A percentile compares a stretch with the other conserved stretches of the same genome.
Conservation (phyloP, 2,113 vertebrate species). For the Notarius quadriscutis region DNA sequence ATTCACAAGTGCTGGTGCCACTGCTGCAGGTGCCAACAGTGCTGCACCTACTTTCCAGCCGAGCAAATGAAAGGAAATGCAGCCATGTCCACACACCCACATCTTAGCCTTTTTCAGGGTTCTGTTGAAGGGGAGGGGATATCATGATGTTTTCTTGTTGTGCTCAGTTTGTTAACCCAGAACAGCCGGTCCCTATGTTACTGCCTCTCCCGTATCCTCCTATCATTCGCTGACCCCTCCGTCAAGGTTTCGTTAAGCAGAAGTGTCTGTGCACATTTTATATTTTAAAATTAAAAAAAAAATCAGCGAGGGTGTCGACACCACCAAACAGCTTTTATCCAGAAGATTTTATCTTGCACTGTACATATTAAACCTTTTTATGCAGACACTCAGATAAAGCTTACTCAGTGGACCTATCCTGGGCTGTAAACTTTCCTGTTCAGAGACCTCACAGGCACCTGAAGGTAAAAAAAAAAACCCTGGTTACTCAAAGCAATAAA, state of each 20-base stretch:
- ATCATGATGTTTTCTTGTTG: neutral
- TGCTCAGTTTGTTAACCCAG: slow-evolving; percentile 14
- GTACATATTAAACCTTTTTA: slow-evolving; percentile 68
- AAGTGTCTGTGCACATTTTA: slow-evolving; percentile 26
- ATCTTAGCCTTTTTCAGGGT: slow-evolving; percentile 25
- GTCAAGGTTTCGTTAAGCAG: slow-evolving; percentile 55
- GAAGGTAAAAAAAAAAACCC: slow-evolving; percentile 60
- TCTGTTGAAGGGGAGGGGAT: slow-evolving; percentile 17
- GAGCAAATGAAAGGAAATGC: slow-evolving; percentile 75
- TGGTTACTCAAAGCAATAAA: slow-evolving; percentile 78
- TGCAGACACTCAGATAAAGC: slow-evolving; percentile 61
- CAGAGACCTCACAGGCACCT: slow-evolving; percentile 69
- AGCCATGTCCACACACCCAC: slow-evolving; percentile 20
- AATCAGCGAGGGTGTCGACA: slow-evolving; percentile 60
- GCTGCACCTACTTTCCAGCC: slow-evolving; percentile 84
- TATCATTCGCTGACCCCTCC: slow-evolving; percentile 15
- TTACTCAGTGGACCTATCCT: slow-evolving; percentile 64
- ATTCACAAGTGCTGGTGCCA: slow-evolving; percentile 90
- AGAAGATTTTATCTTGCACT: slow-evolving; percentile 70
- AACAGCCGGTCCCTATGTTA: slow-evolving; percentile 9
- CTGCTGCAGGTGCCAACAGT: slow-evolving; percentile 91
- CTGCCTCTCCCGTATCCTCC: neutral
- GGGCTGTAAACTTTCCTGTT: slow-evolving; percentile 62
- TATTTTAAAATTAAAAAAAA: slow-evolving; percentile 37
- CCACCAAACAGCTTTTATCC: slow-evolving; percentile 72